phyloP scores from a whole-genome alignment of 2,888 invertebrate genomes.

The Belgica antarctica region DNA sequence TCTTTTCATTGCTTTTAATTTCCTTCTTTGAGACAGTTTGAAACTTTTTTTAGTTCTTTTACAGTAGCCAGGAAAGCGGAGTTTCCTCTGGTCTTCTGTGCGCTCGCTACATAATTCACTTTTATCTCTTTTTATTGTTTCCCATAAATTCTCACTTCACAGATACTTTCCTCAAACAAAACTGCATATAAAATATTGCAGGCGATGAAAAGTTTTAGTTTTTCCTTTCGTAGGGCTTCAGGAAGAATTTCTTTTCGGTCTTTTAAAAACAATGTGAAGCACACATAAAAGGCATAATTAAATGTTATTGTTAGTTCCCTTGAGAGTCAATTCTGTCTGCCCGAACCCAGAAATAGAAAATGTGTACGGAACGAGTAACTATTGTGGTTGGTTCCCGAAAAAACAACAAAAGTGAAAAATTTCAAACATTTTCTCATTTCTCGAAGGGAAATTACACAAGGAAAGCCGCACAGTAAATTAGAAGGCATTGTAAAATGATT shows the following conservation, averaged over 20 bases:
- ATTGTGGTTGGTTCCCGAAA: conserved; percentile 1
- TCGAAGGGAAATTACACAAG: too few relatives aligned
- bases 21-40: neutral
- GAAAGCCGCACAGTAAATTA: too few relatives aligned
- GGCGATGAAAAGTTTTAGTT: neutral
- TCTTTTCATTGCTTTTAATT: neutral
- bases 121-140: conserved; percentile 32
- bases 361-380: neutral
- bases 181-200: neutral
- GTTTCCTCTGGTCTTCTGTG: neutral
- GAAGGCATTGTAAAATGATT: too few relatives aligned
- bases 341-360: conserved; percentile 12
- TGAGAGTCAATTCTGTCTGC: neutral
- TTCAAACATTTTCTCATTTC: neutral
- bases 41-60: neutral
- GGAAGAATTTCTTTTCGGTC: neutral
- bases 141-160: conserved; percentile 31
- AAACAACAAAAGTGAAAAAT: conserved; percentile 10
- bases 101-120: conserved; percentile 37
- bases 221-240: too few relatives aligned
- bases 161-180: neutral
- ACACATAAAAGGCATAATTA: conserved; percentile 43
- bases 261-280: conserved; percentile 33
- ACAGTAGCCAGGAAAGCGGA: conserved; percentile 6
- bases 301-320: conserved; percentile 36